Evolutionary conservation across 2,888 invertebrate species (phyloP), one percentile per base, ranked within the genome.

Genomic region (Bellardia pandia): DNA sequence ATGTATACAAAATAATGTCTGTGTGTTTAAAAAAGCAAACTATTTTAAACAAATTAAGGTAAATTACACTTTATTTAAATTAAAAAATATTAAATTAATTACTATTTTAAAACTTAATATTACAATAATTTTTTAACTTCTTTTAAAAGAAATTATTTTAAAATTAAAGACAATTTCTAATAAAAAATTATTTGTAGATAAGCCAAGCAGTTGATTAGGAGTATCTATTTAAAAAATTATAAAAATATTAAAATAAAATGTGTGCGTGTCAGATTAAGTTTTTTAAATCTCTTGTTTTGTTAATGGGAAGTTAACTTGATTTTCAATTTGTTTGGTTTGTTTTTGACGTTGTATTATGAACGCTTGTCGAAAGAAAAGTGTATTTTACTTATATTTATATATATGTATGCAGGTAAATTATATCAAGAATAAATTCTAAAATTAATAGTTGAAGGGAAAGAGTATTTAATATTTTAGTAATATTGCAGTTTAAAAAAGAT

Each of bases 261-360:
- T 84, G 79, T 84, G 86, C 83, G 86, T 83, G 86, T 86, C 84
- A 80, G 86, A 80, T 80, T 69, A 48, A 66, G 62, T 79, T 11
- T 23, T 62, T 37, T 58, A 48, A 23, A 62, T 7, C 14, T 60
- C 48, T 48, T 66, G 11, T 68, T 75, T 58, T 80, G 14, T n/a
- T 33, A 51, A 68, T 66, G 48, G 42, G 23, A 76, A 68, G 66
- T 83, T 83, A 79, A 86, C 42, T 74, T 83, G 40, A 69, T 76
- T 86, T 75, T 23, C 69, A 69, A 58, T 72, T 83, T 75, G 45
- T 51, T 76, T 51, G 56, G 14, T 64, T 62, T 81, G 3, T 9
- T 75, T 81, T 69, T 45, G 64, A 77, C 64, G 71, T 72, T 83
- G 11, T 62, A 72, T 76, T 23, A 64, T n/a, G 16, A 77, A 81